Evolutionary conservation across 2,888 invertebrate species (phyloP).

Genomic region (Synergus itoensis): DNA sequence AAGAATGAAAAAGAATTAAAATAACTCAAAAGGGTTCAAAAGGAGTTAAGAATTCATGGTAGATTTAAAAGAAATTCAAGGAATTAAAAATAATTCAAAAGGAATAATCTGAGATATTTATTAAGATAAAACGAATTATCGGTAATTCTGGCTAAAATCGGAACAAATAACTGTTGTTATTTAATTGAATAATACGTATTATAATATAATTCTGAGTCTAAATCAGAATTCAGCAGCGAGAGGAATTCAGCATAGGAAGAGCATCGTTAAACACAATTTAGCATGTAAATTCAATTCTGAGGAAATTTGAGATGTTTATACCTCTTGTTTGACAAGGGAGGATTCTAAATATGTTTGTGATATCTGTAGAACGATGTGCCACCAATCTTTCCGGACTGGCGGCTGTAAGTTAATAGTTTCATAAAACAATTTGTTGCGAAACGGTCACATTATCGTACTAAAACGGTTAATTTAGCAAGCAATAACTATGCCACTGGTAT

Average conservation of each 20-base stretch:
- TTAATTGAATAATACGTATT: not conserved
- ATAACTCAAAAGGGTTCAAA: too few relatives aligned
- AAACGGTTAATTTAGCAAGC: conserved; percentile 60
- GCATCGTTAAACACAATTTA: not conserved
- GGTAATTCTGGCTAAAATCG: not conserved
- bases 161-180: not conserved
- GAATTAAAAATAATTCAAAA: too few relatives aligned
- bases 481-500: conserved; percentile 59
- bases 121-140: not conserved
- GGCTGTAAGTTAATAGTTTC: conserved; percentile 37
- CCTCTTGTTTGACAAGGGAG: not conserved
- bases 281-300: conserved; percentile 8
- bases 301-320: not conserved
- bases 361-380: conserved; percentile 1
- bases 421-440: conserved; percentile 47
- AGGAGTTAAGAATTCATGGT: too few relatives aligned
- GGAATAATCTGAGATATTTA: not conserved
- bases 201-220: not conserved
- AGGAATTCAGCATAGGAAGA: not conserved
- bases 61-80: too few relatives aligned
- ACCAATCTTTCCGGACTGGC: conserved; percentile 33
- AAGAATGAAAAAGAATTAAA: too few relatives aligned
- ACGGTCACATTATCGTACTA: conserved; percentile 59
- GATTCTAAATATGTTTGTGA: conserved; percentile 2
- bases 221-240: not conserved